Evolutionary conservation across 2,797 vertebrate species (phyloP).

Genomic region (Emydoidea blandingii): DNA sequence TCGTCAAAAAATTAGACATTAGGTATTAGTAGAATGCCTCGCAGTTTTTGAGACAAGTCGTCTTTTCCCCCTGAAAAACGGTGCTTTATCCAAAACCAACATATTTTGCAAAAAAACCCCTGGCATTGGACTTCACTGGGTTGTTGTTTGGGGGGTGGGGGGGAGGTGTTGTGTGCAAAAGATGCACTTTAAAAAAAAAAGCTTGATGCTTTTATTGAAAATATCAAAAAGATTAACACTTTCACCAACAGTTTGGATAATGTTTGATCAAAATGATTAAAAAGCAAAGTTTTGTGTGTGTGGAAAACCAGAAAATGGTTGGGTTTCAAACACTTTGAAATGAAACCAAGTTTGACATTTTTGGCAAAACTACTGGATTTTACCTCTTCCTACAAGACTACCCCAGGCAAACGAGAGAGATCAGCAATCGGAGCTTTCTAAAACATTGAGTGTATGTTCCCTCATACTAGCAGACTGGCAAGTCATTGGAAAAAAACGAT

Average conservation of each 20-base stretch:
- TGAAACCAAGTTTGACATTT: conserved; percentile 24
- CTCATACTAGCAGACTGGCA: conserved; percentile 37
- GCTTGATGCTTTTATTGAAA: not conserved
- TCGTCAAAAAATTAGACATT: not conserved
- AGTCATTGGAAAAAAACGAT: conserved; percentile 36
- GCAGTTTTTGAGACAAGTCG: not conserved
- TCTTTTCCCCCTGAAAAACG: not conserved
- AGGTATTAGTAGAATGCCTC: not conserved
- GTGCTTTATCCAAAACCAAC: not conserved
- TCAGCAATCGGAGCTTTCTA: not conserved
- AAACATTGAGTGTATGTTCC: conserved; percentile 9
- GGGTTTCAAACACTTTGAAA: not conserved
- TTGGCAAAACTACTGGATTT: not conserved
- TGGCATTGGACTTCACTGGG: not conserved
- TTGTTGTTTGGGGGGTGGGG: no score
- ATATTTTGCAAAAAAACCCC: not conserved
- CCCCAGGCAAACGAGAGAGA: not conserved
- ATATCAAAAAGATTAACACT: not conserved
- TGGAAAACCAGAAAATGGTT: not conserved
- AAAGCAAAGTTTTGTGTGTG: not conserved
- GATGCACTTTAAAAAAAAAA: not conserved
- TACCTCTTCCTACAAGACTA: not conserved
- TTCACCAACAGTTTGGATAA: not conserved
- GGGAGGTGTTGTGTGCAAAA: not conserved
- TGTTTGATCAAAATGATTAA: not conserved